Evolutionary conservation across 2,797 vertebrate species (phyloP).

Genomic region (Capromys pilorides): DNA sequence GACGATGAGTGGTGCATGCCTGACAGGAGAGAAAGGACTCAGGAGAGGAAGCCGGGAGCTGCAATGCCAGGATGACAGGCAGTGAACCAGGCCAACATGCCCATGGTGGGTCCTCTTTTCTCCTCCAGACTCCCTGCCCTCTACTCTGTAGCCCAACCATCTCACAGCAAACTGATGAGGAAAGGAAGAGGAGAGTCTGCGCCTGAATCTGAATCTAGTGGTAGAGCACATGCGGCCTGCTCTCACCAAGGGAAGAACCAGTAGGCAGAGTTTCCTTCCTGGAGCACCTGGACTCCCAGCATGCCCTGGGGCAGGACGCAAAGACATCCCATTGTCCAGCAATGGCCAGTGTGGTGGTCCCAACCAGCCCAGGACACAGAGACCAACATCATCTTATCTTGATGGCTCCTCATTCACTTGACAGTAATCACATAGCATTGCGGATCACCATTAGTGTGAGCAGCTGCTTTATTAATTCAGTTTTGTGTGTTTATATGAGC

Average conservation of each 20-base stretch:
- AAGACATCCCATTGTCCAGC: background rate
- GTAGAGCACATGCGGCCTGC: background rate
- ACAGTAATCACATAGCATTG: background rate
- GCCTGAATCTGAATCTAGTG: background rate
- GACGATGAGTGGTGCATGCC: background rate
- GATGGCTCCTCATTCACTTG: background rate
- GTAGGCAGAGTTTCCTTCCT: background rate
- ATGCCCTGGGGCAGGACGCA: background rate
- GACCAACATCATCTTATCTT: background rate
- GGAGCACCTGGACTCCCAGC: background rate
- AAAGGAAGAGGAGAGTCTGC: background rate
- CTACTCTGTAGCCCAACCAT: background rate
- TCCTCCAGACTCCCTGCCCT: background rate
- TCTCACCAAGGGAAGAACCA: background rate
- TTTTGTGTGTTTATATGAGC: background rate
- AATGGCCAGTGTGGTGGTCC: background rate
- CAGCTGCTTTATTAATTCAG: background rate
- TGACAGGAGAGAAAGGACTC: rapidly evolving
- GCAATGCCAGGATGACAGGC: background rate
- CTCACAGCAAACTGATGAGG: background rate
- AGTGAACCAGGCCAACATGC: background rate
- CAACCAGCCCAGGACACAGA: background rate
- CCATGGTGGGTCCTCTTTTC: background rate
- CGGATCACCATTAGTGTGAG: background rate
- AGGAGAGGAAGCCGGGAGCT: background rate